Base-by-base conservation (phyloP, 2,113 vertebrate genomes). In the Trochalopteron elliotii region DNA sequence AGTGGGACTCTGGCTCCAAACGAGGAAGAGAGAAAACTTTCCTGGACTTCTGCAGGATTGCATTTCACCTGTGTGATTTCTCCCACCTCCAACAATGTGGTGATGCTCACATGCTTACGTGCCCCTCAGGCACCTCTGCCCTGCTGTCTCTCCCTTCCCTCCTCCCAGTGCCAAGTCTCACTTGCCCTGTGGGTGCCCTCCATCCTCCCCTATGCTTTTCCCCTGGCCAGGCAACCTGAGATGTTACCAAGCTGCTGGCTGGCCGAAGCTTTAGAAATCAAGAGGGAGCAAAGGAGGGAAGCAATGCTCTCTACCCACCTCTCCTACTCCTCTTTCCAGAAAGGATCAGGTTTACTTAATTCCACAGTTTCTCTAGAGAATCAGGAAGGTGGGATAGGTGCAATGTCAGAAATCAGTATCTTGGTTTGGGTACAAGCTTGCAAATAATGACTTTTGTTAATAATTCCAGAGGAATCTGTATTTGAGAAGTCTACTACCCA, bases 51-150 rank as follows among this genome's bases (percentile, higher is more conserved):
- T 49, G 10, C 23, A 50, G 52, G 39, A 33, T n/a, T 2, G 6
- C 31, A n/a, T 82, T 74, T 88, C 44, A 50, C 47, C 28, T 40
- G 47, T 9, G 27, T 31, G 67, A 31, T 71, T 70, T 61, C 39
- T 67, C 44, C 59, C 22, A 39, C 40, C 40, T 23, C 57, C 31
- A 85, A 28, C 80, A 86, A 39, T 3, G 8, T 24, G 24, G 7
- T 53, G n/a, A 6, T 79, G 49, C 52, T 83, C 40, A 55, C 17
- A n/a, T 5, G 1, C 14, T 59, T 35, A 37, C 1, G 0, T 24
- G 42, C 6, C 64, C 35, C 33, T 79, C 0, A 0, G 11, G 24
- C 3, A 1, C 22, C 56, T 71, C 57, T 52, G 47, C 23, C 10
- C 63, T 56, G 24, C 23, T 77, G 11, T 25, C 22, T 17, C 67